These are phyloP conservation scores for Phylloscopus trochiloides DNA, from an alignment of 2,113 vertebrate genomes.

Conservation along the genomic window DNA sequence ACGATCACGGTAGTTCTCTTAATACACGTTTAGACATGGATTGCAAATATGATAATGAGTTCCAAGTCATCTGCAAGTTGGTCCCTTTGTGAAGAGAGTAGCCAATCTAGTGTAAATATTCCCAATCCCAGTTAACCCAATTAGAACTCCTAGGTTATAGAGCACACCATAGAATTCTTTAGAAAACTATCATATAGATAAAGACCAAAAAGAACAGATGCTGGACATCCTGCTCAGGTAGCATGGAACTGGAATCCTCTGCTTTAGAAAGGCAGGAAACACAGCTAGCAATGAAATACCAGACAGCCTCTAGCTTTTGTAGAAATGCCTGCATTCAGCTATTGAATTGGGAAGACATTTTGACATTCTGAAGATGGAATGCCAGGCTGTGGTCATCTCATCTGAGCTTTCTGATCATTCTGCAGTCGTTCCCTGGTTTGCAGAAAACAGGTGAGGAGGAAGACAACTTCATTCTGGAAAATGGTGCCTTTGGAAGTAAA, in stretches of 20 bases:
- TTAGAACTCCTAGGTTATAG: not conserved
- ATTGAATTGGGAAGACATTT: not conserved
- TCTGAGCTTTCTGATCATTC: not conserved
- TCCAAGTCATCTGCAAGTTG: not conserved
- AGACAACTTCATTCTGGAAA: not conserved
- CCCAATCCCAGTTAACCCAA: not conserved
- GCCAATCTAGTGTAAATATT: not conserved
- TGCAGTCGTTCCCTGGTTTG: fast-evolving
- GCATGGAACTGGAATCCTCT: not conserved
- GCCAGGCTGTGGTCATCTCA: not conserved
- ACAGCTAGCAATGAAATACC: not conserved
- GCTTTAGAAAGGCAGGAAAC: not conserved
- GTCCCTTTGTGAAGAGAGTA: not conserved
- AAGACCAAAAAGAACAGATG: not conserved
- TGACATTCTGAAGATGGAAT: not conserved
- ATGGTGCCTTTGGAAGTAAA: not conserved
- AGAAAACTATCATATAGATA: not conserved
- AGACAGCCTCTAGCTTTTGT: not conserved
- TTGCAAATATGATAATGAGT: not conserved
- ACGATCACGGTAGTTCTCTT: not conserved
- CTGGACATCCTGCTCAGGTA: not conserved
- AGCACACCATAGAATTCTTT: not conserved
- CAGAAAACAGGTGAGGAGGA: not conserved
- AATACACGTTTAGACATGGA: not conserved
- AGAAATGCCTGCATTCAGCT: not conserved